Conservation (phyloP, 2,797 vertebrate genomes). For the Cossypha niveicapilla region DNA sequence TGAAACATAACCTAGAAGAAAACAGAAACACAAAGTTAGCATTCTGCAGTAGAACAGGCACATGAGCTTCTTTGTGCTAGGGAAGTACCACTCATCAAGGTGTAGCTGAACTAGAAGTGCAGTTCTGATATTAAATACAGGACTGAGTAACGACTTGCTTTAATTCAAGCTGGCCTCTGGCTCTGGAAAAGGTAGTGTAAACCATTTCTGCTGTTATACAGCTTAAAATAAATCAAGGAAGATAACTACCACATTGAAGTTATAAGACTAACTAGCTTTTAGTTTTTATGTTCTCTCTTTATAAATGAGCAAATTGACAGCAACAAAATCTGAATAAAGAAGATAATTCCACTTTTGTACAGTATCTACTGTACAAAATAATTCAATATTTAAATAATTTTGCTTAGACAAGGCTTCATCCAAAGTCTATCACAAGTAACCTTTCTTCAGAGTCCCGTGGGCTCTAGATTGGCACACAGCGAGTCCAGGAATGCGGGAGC, state of each 20-base stretch:
- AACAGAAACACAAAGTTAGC: constrained; percentile 30
- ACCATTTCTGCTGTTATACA: neutral
- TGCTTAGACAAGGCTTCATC: neutral
- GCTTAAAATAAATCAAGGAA: neutral
- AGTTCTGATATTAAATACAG: neutral
- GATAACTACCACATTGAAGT: neutral
- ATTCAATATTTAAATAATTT: neutral
- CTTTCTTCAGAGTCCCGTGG: neutral
- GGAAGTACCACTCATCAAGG: accelerated
- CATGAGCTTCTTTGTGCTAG: neutral
- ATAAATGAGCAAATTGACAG: neutral
- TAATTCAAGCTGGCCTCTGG: neutral
- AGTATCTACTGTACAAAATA: neutral
- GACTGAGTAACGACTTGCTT: neutral
- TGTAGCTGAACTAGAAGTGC: neutral
- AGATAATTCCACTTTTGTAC: neutral
- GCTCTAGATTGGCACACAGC: neutral
- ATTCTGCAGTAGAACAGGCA: neutral
- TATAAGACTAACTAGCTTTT: neutral
- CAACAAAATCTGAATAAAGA: neutral
- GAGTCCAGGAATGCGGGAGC: accelerated
- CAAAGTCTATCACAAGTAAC: neutral
- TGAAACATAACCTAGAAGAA: constrained; percentile 84
- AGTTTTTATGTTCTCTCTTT: neutral
- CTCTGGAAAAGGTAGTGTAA: neutral